Base-by-base conservation (phyloP, 1,140 invertebrate species). In the Dermatophagoides farinae region DNA sequence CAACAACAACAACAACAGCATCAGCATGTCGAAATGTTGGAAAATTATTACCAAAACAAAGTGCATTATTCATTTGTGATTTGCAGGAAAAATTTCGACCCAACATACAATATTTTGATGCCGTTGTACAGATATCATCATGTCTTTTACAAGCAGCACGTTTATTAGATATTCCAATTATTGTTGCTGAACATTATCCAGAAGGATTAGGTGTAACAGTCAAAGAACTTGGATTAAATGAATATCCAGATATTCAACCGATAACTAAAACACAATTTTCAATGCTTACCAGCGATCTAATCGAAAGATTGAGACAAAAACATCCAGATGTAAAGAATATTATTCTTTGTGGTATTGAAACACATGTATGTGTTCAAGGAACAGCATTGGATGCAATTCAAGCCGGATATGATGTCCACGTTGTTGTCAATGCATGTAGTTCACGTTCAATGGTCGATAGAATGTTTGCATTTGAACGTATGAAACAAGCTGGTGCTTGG, bases 331-430 rank as follows among this genome's bases (percentile, higher is more conserved):
- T 73, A 20, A 72, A 79, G 60, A 75, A 74, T 18, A 77, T 86
- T 41, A 77, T 92, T 22, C 70, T 93, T 0, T 86, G 87, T 75
- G 88, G 89, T 0, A 78, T 92, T 63, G 89, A 93, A 78, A 77
- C 85, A 0, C 89, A 95, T 68, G 82, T 88, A 6, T 92, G 88
- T 70, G 77, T 95, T 10, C 85, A 89, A 68, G 84, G 88, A 68
- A 90, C 88, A 0, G 84, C 83, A 0, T 79, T 89, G 44, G 84
- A 89, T 71, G 72, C 91, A 0, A 67, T 85, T 11, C 76, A 78
- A n/a, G 73, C 76, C 60, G 78, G 79, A 20, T 77, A 77, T 61
- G 74, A 80, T 66, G 88, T 92, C 0, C 88, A 92, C 72, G 73
- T 89, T 31, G 76, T 90, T 11, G 88, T 85, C 22, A 88, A 93